A percentile compares a stretch with the other conserved stretches of the same genome.
Conservation (phyloP, 2,888 invertebrate species). For the Drosophila paucipuncta region DNA sequence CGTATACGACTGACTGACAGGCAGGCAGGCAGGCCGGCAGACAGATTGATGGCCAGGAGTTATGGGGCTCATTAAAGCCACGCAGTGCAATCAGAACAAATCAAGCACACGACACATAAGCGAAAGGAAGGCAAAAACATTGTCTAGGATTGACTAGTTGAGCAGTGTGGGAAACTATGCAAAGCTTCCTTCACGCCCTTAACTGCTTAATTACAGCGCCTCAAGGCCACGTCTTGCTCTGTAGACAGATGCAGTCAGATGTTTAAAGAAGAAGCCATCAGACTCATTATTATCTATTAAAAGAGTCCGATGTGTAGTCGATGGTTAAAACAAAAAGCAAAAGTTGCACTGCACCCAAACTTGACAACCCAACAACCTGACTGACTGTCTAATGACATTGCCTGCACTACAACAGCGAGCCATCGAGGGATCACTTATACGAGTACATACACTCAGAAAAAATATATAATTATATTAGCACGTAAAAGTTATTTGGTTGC, state of each 20-base stretch:
- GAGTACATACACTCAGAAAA: slow-evolving; percentile 6
- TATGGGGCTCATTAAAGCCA: slow-evolving; percentile 75
- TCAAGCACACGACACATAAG: slow-evolving; percentile 73
- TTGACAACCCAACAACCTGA: slow-evolving; percentile 44
- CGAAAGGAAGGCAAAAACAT: slow-evolving; percentile 13
- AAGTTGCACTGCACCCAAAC: slow-evolving; percentile 34
- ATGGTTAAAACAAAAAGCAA: slow-evolving; percentile 44
- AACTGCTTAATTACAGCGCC: slow-evolving; percentile 82
- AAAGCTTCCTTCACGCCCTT: slow-evolving; percentile 56
- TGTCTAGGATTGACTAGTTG: slow-evolving; percentile 46
- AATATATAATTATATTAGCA: background rate
- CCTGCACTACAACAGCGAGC: slow-evolving; percentile 8
- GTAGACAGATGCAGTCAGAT: background rate
- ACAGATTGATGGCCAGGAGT: slow-evolving; percentile 66
- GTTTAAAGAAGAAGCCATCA: slow-evolving; percentile 21
- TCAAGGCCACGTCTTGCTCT: slow-evolving; percentile 53
- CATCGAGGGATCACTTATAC: slow-evolving; percentile 1
- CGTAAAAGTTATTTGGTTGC: background rate
- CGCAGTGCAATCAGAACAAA: slow-evolving; percentile 80
- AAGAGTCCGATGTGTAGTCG: slow-evolving; percentile 63
- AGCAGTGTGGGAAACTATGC: slow-evolving; percentile 69
- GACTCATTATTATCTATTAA: slow-evolving; percentile 81
- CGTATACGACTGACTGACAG: slow-evolving; percentile 40
- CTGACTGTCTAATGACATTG: slow-evolving; percentile 79
- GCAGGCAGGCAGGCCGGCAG: slow-evolving; percentile 25